Conservation (phyloP, 2,888 invertebrate species). For the Sinhomidia bicolor region DNA sequence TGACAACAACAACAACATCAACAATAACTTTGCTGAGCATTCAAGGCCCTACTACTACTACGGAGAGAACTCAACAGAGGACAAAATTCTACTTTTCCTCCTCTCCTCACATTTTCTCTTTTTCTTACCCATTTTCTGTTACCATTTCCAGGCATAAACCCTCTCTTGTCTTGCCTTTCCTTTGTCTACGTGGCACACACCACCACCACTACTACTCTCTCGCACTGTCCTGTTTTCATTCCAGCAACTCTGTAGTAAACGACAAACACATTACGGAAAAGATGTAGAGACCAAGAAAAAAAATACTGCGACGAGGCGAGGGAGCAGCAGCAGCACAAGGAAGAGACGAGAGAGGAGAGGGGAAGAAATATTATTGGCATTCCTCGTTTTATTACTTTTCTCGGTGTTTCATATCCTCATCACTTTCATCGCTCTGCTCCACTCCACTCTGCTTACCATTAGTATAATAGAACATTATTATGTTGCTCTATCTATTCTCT, state of each 20-base stretch:
- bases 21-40: too few relatives aligned
- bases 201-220: background rate
- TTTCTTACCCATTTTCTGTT: slow-evolving; percentile 13
- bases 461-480: too few relatives aligned
- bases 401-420: slow-evolving; percentile 51
- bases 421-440: slow-evolving; percentile 15
- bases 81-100: slow-evolving; percentile 11
- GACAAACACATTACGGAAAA: background rate
- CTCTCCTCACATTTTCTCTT: background rate
- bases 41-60: too few relatives aligned
- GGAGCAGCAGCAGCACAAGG: too few relatives aligned
- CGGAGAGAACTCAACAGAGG: background rate
- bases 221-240: slow-evolving; percentile 34
- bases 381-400: slow-evolving; percentile 62
- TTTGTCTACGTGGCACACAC: too few relatives aligned
- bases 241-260: too few relatives aligned
- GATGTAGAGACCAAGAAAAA: background rate
- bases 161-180: background rate
- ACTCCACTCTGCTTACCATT: background rate
- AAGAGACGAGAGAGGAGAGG: slow-evolving; percentile 7
- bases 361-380: slow-evolving; percentile 66
- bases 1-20: background rate
- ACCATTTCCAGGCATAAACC: background rate
- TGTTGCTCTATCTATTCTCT: background rate
- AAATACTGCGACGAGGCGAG: background rate